These are phyloP conservation scores for Selenia dentaria DNA, from an alignment of 2,888 invertebrate species.

Conservation along the genomic window DNA sequence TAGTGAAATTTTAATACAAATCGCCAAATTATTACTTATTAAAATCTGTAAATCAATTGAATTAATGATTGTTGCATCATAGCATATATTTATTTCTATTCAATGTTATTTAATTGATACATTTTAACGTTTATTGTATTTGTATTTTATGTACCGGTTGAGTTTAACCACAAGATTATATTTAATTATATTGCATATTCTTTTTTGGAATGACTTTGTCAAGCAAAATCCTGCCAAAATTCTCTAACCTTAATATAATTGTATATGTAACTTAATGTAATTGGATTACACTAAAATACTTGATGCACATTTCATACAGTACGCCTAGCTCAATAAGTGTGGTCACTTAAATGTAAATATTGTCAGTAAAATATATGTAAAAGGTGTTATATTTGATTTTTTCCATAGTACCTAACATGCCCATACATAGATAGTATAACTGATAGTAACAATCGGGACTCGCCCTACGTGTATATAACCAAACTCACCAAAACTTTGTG, in stretches of 20 bases:
- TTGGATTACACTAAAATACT: conserved; percentile 73
- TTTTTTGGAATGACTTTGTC: conserved; percentile 73
- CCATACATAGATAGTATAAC: no score
- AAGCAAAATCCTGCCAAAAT: conserved; percentile 81
- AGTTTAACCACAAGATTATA: conserved; percentile 44
- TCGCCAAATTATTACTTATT: conserved; percentile 31
- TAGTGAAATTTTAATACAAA: conserved; percentile 53
- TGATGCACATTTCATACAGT: conserved; percentile 82
- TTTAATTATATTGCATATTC: conserved; percentile 50
- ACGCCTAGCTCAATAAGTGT: conserved; percentile 83
- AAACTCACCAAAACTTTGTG: no score
- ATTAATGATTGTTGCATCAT: conserved; percentile 49
- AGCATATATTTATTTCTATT: conserved; percentile 54
- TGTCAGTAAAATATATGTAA: conserved; percentile 83
- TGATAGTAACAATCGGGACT: no score
- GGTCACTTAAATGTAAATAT: conserved; percentile 83
- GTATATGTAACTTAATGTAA: conserved; percentile 73
- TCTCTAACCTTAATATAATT: conserved; percentile 51
- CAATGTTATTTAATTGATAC: conserved; percentile 43
- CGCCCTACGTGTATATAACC: no score
- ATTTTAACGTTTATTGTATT: conserved; percentile 50
- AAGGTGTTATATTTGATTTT: conserved; percentile 67
- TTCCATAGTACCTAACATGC: conserved; percentile 4
- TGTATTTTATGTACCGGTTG: conserved; percentile 67
- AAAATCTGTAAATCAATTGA: conserved; percentile 37